phyloP scores from a whole-genome alignment of 2,888 invertebrate genomes.

The Pterostichus madidus region DNA sequence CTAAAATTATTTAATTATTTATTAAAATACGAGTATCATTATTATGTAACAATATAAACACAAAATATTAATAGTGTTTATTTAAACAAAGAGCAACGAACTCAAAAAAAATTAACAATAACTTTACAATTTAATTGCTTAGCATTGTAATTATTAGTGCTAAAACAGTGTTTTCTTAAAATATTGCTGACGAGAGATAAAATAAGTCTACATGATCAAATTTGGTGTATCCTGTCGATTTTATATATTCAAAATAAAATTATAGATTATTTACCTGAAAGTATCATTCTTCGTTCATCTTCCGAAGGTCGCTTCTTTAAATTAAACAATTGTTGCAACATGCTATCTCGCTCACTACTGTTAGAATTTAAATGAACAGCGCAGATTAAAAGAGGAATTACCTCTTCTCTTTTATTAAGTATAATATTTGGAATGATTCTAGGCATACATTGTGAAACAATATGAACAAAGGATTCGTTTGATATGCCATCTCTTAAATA shows the following conservation, averaged over 20 bases:
- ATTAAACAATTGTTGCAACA: conserved; percentile 84
- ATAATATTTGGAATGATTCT: conserved; percentile 85
- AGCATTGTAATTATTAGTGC: too few species aligned
- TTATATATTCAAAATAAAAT: conserved; percentile 11
- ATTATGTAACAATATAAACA: background rate
- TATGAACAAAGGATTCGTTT: conserved; percentile 77
- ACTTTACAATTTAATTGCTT: too few species aligned
- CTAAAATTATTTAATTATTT: conserved; percentile 71
- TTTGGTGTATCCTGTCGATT: too few species aligned
- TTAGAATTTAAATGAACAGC: conserved; percentile 82
- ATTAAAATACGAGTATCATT: background rate
- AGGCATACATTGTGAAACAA: conserved; percentile 80
- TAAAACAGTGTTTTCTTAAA: too few species aligned
- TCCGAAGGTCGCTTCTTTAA: conserved; percentile 85
- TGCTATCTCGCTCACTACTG: conserved; percentile 80
- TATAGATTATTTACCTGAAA: conserved; percentile 76
- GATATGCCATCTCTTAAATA: conserved; percentile 75
- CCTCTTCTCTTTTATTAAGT: conserved; percentile 84
- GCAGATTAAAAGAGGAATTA: conserved; percentile 83
- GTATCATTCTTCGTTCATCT: conserved; percentile 81
- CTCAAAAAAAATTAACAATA: too few species aligned
- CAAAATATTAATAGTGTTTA: background rate
- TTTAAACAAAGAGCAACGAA: too few species aligned
- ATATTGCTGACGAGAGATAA: too few species aligned
- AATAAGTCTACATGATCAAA: too few species aligned